Conservation (phyloP, 2,888 invertebrate genomes). For the Caradrina kadenii region DNA sequence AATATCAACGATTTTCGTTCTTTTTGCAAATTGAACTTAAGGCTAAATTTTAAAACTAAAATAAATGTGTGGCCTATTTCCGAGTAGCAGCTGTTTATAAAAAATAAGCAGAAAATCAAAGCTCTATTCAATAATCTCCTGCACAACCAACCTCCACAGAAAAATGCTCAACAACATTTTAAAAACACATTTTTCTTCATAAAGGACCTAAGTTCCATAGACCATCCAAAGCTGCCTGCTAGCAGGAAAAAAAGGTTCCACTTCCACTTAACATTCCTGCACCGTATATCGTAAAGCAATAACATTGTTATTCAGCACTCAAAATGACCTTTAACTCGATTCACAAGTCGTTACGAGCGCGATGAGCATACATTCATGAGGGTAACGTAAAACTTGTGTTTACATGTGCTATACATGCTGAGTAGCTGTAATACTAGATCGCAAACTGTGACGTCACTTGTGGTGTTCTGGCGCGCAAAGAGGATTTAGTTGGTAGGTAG, state of each 20-base stretch:
- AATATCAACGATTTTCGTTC: no score
- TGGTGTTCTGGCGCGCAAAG: neutral
- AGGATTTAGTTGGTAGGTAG: slow-evolving; percentile 4
- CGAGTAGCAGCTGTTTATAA: neutral
- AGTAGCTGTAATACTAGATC: neutral
- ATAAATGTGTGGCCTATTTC: no score
- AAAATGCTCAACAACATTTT: slow-evolving; percentile 8
- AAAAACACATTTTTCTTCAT: slow-evolving; percentile 28
- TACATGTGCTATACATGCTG: slow-evolving; percentile 46
- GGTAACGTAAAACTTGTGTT: slow-evolving; percentile 49
- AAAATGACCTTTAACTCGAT: slow-evolving; percentile 73
- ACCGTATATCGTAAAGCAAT: slow-evolving; percentile 52
- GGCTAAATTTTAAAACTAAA: no score
- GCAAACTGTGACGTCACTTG: slow-evolving; percentile 1
- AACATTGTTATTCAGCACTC: slow-evolving; percentile 60
- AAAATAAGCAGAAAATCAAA: neutral
- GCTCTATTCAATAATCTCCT: no score
- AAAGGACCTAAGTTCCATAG: slow-evolving; percentile 32
- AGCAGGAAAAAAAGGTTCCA: slow-evolving; percentile 58
- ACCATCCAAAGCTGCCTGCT: slow-evolving; percentile 23
- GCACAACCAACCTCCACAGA: slow-evolving; percentile 1
- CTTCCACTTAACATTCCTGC: slow-evolving; percentile 59
- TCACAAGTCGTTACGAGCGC: slow-evolving; percentile 55
- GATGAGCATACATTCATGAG: slow-evolving; percentile 53
- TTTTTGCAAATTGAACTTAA: no score